Evolutionary conservation across 30 jellyfish, hydroid and myxozoan genomes (phyloP), one percentile per base, ranked within the genome.

Genomic region (Nemopilema nomurai): DNA sequence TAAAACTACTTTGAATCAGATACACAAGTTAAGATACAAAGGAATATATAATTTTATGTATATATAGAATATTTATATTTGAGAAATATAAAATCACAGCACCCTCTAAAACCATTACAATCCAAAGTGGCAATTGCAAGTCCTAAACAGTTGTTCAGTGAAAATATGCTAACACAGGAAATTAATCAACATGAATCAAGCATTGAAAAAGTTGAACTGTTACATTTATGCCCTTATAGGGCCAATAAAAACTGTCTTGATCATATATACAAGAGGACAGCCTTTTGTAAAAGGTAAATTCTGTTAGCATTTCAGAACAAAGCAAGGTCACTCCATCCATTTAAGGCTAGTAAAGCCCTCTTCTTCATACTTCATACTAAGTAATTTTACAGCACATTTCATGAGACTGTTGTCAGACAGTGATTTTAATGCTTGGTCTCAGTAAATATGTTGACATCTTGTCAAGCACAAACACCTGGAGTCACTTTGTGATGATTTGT

Each of bases 41-140:
- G 83, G 64, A 73, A 73, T 20, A 30, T 30, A 30, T 41, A 41
- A 41, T 41, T 41, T 41, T 41, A 41, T 73, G 49, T 73, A 41
- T 73, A 25, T 41, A 71, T 28, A 18, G n/a, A 67, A 26, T 73
- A 73, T 73, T 73, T 18, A 28, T 73, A 41, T 41, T 41, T 73
- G 70, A 73, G 83, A 16, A 73, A 73, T 30, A 30, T 30, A 30
- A 73, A 73, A 73, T 67, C 69, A 73, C 51, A 67, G 70, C 83
- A 73, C 83, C 83, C 83, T 31, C 41, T 30, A 49, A 73, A 73
- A 73, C 33, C 49, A 49, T 73, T 22, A 73, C 25, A 73, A 31
- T 31, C 28, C 25, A 31, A 20, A 32, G 64, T 16, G 20, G 51
- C 27, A 16, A 18, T 4, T 73, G 51, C 33, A 73, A 25, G 83